Evolutionary conservation across 2,113 vertebrate species (phyloP), one percentile per base, ranked within the genome.

Genomic region (Platycercus adscitus): DNA sequence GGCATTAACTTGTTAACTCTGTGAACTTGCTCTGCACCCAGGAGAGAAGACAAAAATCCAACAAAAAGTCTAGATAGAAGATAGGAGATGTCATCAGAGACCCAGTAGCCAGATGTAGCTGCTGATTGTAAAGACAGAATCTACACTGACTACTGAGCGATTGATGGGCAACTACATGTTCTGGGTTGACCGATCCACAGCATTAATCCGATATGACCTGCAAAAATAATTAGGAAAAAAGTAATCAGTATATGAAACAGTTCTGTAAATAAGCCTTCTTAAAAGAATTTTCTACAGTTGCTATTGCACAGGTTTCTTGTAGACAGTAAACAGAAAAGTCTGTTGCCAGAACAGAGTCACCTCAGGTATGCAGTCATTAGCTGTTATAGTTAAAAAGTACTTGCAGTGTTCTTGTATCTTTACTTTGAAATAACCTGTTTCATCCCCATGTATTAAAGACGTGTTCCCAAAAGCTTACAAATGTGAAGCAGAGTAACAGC

Each of bases 41-140:
- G 96, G 93, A 98, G 96, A 98, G 91, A 95, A 97, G 95, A 97
- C 93, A 95, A 95, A 97, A 94, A 92, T 96, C 86, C 89, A 92
- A 93, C 82, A 97, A 92, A 49, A 92, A 49, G 77, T 89, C 96
- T 63, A 82, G 94, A 95, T 14, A 95, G 98, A 98, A 98, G 98
- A 89, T 86, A 95, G 29, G 97, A 98, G 96, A 98, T 98, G 98
- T 97, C 98, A 98, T 98, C 98, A 98, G 99, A 99, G 99, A 99
- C 99, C 99, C 99, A 99, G 99, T 99, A 99, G 99, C 99, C 99
- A 99, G 99, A 99, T 99, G 99, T 99, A 99, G 99, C 99, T 99
- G 98, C 99, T 99, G 99, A 99, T 98, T 98, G 96, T 95, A 96
- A 98, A 95, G 94, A 99, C 99, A 99, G 99, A 98, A 99, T 99